Evolutionary conservation across 2,113 vertebrate species (phyloP), one percentile per base, ranked within the genome.

Genomic region (Odocoileus virginianus): DNA sequence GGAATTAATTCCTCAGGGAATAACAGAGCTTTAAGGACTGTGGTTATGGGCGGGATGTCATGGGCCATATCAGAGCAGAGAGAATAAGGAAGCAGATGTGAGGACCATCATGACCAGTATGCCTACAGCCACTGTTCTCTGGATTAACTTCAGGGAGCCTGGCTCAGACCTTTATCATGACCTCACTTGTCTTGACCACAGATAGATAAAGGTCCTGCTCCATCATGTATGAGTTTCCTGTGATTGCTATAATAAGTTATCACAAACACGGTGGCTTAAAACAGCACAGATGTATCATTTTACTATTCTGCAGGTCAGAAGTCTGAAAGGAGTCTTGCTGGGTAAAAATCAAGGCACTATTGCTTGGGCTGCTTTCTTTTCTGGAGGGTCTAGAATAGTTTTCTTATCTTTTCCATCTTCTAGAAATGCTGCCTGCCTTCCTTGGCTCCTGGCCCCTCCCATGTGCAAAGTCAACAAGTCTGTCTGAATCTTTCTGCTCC

Each of bases 1-100:
- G n/a, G 40, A 15, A 27, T 28, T 33, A 74, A 74, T 74, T 40
- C 52, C 4, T 23, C 71, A 11, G 21, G 71, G 54, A 36, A 7
- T 9, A 11, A 27, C 23, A 10, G 7, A 25, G 71, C 5, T 12
- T 27, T 50, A 6, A 9, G 52, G 27, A 16, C 1, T 33, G 64
- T 27, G 28, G n/a, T 83, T 14, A 0, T 0, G 13, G 33, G 11
- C 0, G 0, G 11, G 30, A 36, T 4, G 2, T 2, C 1, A 19
- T 4, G 30, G 57, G 21, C 15, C n/a, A 15, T 6, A 13, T 4
- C 1, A 8, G 47, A 21, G 55, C 43, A 58, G 55, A 17, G 36
- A 10, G 28, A n/a, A 27, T 17, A 10, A 10, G 76, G 47, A 27
- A n/a, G 45, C 2, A 3, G 79, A 23, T 21, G 4, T 12, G 40